Conservation (phyloP, 2,113 vertebrate species). For the Mormoops blainvillei region DNA sequence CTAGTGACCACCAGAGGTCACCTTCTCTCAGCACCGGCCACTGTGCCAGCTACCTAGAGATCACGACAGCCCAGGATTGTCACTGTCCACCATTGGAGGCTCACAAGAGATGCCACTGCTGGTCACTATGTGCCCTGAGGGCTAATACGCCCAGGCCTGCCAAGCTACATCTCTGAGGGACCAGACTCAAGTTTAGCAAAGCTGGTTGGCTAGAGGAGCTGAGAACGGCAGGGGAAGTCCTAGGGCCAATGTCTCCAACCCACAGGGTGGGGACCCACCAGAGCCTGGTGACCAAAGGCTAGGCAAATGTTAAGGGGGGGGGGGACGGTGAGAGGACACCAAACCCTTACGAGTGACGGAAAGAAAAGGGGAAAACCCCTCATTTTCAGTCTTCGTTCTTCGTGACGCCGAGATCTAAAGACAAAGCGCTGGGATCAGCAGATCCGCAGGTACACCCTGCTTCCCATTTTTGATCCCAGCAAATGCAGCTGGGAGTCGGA, state of each 20-base stretch:
- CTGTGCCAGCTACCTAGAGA: neutral
- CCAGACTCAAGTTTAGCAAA: neutral
- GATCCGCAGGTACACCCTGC: neutral
- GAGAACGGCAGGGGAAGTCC: neutral
- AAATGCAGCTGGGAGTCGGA: neutral
- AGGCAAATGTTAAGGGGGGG: neutral
- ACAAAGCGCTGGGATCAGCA: neutral
- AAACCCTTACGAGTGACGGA: neutral
- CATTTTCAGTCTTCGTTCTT: neutral
- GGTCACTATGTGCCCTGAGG: neutral
- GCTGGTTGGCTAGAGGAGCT: neutral
- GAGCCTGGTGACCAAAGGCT: neutral
- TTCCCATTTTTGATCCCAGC: neutral
- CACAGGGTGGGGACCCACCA: neutral
- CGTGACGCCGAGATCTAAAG: neutral
- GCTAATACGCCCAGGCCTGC: neutral
- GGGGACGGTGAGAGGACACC: neutral
- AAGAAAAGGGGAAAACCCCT: neutral
- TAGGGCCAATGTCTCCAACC: neutral
- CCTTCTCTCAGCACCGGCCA: neutral
- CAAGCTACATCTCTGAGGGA: neutral
- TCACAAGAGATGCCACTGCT: neutral
- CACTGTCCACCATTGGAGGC: too few species aligned
- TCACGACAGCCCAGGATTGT: neutral
- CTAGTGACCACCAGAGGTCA: conserved; percentile 25